Evolutionary conservation across 2,113 vertebrate genomes (phyloP).

Genomic region (Erinaceus europaeus): DNA sequence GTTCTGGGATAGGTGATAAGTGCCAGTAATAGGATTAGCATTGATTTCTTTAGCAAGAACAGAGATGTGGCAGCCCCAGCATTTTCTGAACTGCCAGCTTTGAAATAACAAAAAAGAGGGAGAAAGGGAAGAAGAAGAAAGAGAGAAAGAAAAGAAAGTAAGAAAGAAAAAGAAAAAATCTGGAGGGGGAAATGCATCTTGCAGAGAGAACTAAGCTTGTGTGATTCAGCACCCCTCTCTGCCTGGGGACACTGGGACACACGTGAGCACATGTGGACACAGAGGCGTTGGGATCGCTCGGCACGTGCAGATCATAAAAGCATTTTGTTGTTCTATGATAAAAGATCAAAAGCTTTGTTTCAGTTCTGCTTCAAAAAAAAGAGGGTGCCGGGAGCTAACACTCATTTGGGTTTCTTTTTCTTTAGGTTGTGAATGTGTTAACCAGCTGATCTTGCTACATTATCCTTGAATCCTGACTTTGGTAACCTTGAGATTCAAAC

Average conservation of each 20-base stretch:
- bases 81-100: slow-evolving; percentile 99
- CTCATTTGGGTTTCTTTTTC: slow-evolving; percentile 87
- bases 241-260: not conserved
- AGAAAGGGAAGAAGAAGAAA: slow-evolving; percentile 84
- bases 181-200: slow-evolving; percentile 87
- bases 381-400: slow-evolving; percentile 84
- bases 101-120: slow-evolving; percentile 99
- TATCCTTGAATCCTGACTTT: slow-evolving; percentile 88
- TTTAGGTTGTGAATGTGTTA: slow-evolving; percentile 86
- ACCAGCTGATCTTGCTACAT: slow-evolving; percentile 90
- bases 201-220: slow-evolving; percentile 93
- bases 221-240: slow-evolving; percentile 80
- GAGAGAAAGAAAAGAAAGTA: slow-evolving; percentile 86
- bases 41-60: slow-evolving; percentile 99
- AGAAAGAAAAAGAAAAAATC: slow-evolving; percentile 48
- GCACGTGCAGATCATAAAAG: slow-evolving; percentile 75
- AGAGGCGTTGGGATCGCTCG: slow-evolving; percentile 78
- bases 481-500: slow-evolving; percentile 95
- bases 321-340: slow-evolving; percentile 91
- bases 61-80: slow-evolving; percentile 99
- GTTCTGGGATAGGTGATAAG: slow-evolving; percentile 99
- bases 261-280: not conserved
- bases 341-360: slow-evolving; percentile 92
- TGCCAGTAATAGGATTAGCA: slow-evolving; percentile 99
- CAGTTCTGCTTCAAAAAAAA: slow-evolving; percentile 94